Base-by-base conservation (phyloP, 1,140 invertebrate genomes). In the Drosophila tristis region DNA sequence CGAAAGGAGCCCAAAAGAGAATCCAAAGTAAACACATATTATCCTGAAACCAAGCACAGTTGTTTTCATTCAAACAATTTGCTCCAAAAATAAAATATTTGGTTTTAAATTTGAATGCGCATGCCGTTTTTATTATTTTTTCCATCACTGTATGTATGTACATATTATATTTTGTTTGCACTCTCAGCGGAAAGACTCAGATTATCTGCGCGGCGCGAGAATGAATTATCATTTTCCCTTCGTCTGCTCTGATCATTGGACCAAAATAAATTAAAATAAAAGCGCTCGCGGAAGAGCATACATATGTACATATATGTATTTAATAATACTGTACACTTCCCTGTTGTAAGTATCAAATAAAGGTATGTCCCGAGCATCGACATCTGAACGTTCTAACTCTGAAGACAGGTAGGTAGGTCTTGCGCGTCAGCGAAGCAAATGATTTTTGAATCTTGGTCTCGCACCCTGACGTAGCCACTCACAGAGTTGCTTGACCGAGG, bases 311-410 rank as follows among this genome's bases (percentile, higher is more conserved):
- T 23, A 13, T 54, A 35, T 50, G 16, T 20, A 53, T 43, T n/a
- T 57, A 39, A 25, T 42, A 35, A 15, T 15, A 20, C 11, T 53
- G 50, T 63, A 25, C 35, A 47, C 43, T 20, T 26, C 25, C 29
- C 26, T 48, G 56, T 48, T 60, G 58, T 74, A 51, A 43, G 57
- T 55, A 63, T 42, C 26, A 45, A 53, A 59, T 43, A 64, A 47
- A 57, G 68, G 70, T 57, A 84, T 87, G 82, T 87, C 82, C 66
- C 78, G 80, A 66, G 73, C 71, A 70, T 87, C 82, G 53, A 72
- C 84, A 53, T 82, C 78, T 62, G 84, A 49, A 26, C 84, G 72
- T 48, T 87, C 82, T n/a, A 64, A 89, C 63, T 87, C 82, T 11
- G 82, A 87, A 68, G 84, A 87, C 61, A 87, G 82, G 82, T 86